Conservation (phyloP, 2,797 vertebrate species). For the Arrhamphus sclerolepis region DNA sequence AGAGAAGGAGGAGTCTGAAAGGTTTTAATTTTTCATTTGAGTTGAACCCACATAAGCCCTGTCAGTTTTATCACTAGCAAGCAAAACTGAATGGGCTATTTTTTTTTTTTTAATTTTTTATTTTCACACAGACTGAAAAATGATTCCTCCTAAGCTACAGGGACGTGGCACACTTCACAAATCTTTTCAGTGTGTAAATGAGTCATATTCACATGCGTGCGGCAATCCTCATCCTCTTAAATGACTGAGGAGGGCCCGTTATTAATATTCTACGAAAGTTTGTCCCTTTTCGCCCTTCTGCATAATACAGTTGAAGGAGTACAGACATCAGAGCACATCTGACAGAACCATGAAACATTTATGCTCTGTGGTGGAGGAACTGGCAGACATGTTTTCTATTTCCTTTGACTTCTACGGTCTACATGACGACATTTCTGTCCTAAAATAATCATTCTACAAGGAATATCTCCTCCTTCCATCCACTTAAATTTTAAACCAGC, state of each 20-base stretch:
- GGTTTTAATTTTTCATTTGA: constrained; percentile 1
- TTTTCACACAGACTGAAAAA: constrained; percentile 32
- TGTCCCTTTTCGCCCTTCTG: constrained; percentile 75
- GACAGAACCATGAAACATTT: constrained; percentile 81
- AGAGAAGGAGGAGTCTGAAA: neutral
- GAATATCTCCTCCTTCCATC: constrained; percentile 26
- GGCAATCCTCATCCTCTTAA: constrained; percentile 36
- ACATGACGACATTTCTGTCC: constrained; percentile 43
- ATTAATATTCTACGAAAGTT: constrained; percentile 76
- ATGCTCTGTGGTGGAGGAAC: constrained; percentile 62
- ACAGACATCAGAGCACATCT: constrained; percentile 76
- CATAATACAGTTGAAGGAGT: constrained; percentile 78
- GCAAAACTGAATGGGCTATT: constrained; percentile 20
- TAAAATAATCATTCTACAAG: constrained; percentile 51
- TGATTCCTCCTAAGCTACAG: constrained; percentile 32
- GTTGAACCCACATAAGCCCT: neutral
- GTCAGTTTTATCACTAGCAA: constrained; percentile 6
- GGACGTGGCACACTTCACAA: constrained; percentile 53
- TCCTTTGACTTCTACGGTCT: constrained; percentile 57
- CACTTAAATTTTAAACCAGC: constrained; percentile 25
- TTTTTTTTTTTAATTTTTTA: no score
- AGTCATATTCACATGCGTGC: constrained; percentile 21
- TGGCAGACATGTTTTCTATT: constrained; percentile 55
- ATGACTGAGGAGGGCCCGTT: constrained; percentile 32
- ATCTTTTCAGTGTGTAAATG: constrained; percentile 38